Evolutionary conservation across 2,113 vertebrate genomes (phyloP).

Genomic region (Hippolais icterina): DNA sequence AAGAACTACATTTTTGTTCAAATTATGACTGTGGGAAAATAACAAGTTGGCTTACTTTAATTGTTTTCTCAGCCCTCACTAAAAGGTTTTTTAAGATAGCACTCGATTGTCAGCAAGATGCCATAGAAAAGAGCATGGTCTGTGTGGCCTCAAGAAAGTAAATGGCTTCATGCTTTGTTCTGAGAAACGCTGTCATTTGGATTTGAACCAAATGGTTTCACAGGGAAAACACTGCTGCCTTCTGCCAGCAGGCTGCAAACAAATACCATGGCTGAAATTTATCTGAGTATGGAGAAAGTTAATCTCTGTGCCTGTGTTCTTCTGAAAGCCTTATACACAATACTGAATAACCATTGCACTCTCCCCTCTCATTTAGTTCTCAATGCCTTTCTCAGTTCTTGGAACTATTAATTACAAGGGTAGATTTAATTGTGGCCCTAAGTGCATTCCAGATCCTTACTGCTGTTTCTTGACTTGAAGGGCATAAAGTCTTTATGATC

Average conservation of each 20-base stretch:
- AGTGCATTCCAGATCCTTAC: neutral
- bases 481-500: neutral
- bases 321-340: neutral
- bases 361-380: neutral
- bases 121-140: neutral
- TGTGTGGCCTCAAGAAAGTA: neutral
- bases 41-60: neutral
- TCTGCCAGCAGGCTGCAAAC: slow-evolving; percentile 17
- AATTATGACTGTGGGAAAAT: neutral
- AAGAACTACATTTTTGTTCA: neutral
- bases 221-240: neutral
- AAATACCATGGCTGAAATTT: neutral
- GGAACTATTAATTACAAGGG: neutral
- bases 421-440: neutral
- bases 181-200: neutral
- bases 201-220: slow-evolving; percentile 4
- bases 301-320: neutral
- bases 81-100: neutral
- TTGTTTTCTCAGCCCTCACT: neutral
- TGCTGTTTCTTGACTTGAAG: neutral
- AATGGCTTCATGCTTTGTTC: neutral
- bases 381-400: neutral
- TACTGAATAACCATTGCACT: neutral
- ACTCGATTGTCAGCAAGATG: neutral
- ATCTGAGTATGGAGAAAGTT: neutral